Evolutionary conservation across 2,888 invertebrate species (phyloP).

Genomic region (Leptopilina myrica): DNA sequence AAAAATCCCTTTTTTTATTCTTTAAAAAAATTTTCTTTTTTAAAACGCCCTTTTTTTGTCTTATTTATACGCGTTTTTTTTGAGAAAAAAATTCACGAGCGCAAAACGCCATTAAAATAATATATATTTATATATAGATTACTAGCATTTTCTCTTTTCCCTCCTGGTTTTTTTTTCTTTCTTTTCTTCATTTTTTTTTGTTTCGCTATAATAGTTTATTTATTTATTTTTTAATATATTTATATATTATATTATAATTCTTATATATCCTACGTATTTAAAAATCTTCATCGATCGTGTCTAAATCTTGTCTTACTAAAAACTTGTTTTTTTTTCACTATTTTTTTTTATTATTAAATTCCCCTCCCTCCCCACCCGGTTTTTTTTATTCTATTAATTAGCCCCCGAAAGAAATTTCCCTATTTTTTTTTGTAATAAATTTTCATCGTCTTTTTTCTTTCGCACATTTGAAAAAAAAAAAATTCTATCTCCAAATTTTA

Average conservation of each 20-base stretch:
- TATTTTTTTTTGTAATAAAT: background rate
- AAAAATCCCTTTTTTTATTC: constrained; percentile 34
- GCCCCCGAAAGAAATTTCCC: background rate
- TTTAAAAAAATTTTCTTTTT: constrained; percentile 42
- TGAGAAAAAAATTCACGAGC: constrained; percentile 57
- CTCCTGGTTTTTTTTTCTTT: constrained; percentile 34
- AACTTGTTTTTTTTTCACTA: constrained; percentile 42
- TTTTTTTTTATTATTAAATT: constrained; percentile 26
- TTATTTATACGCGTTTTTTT: constrained; percentile 52
- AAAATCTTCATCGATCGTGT: constrained; percentile 56
- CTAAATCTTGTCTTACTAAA: constrained; percentile 54
- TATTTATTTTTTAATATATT: constrained; percentile 54
- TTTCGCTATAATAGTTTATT: no score
- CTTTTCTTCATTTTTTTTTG: constrained; percentile 40
- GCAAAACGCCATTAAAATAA: constrained; percentile 54
- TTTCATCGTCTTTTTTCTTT: no score
- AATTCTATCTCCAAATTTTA: constrained; percentile 5
- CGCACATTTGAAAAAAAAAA: no score
- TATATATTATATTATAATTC: constrained; percentile 59
- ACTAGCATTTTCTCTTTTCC: constrained; percentile 50
- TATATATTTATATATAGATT: constrained; percentile 46
- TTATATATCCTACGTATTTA: constrained; percentile 63
- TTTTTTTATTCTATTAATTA: no score
- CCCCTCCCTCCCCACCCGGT: background rate
- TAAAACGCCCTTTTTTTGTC: constrained; percentile 37